Evolutionary conservation across 2,888 invertebrate species (phyloP), one percentile per base, ranked within the genome.

Genomic region (Conchocele bisecta): DNA sequence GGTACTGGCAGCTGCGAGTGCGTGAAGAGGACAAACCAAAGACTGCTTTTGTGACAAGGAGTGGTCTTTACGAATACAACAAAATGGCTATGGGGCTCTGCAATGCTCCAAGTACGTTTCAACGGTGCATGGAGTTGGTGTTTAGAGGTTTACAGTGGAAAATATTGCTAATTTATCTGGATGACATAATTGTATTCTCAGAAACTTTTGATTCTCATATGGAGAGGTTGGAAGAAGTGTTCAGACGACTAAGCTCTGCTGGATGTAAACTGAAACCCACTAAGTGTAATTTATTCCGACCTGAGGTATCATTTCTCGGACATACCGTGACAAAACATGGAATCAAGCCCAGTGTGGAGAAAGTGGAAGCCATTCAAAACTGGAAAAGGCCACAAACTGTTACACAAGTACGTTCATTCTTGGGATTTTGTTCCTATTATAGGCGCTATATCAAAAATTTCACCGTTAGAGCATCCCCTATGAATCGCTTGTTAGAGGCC

Each of bases 371-470:
- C 9, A 41, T 74, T n/a, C 24, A 53, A 24, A 44, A 74, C 20
- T 77, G 58, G 56, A 61, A 65, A 13, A 33, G 2, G 17, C 74
- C 77, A 24, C 28, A 28, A 17, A 48, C 48, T n/a, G 28, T 48
- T 28, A 48, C 48, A 6, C 48, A 48, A 15, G 17, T 72, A 11
- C 28, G 50, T 13, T 41, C 48, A 6, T 70, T 74, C 35, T 48
- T 79, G 3, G 69, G 65, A 11, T 60, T 81, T 37, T 39, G 61
- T 15, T 75, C 68, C 4, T 78, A 63, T 50, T 75, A 73, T 37
- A 53, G 68, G 11, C 66, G 60, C 17, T 48, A 48, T 28, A 48
- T 48, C 17, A 26, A 17, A 31, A 44, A 44, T 15, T 80, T 80
- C 50, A 42, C 56, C n/a, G 20, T 13, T 11, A 57, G 56, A 22